These are phyloP conservation scores for Drosophila malerkotliana DNA, from an alignment of 1,140 invertebrate species.

Conservation along the genomic window DNA sequence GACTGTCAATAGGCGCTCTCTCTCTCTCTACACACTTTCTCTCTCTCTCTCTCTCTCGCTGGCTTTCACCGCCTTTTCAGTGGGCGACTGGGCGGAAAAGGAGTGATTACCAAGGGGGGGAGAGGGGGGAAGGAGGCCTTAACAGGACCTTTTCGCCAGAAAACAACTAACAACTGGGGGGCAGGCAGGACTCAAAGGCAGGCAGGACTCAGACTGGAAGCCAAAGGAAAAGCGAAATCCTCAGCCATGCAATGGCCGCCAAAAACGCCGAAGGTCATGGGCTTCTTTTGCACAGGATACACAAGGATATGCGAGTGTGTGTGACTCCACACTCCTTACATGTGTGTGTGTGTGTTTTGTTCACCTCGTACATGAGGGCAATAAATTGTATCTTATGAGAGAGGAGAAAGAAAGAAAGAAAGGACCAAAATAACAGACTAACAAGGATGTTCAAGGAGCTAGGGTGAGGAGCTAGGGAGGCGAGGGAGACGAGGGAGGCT, in stretches of 20 bases:
- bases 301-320: slow-evolving; percentile 12
- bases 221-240: slow-evolving; percentile 8
- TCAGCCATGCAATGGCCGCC: slow-evolving; percentile 58
- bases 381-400: slow-evolving; percentile 81
- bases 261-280: slow-evolving; percentile 76
- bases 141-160: background rate
- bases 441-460: background rate
- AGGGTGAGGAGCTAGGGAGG: background rate
- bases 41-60: background rate
- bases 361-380: slow-evolving; percentile 66
- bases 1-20: slow-evolving; percentile 62
- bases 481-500: background rate
- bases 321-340: background rate
- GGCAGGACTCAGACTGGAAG: background rate
- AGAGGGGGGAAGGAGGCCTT: background rate
- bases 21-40: background rate
- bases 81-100: slow-evolving; percentile 11
- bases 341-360: slow-evolving; percentile 41
- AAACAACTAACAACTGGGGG: background rate
- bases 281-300: slow-evolving; percentile 10
- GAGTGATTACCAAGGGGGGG: slow-evolving; percentile 57
- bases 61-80: background rate
- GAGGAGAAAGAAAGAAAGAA: slow-evolving; percentile 11
- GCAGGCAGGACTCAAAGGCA: background rate
- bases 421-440: slow-evolving; percentile 69